Evolutionary conservation across 2,113 vertebrate species (phyloP).

Genomic region (Benitochromis conjunctus): DNA sequence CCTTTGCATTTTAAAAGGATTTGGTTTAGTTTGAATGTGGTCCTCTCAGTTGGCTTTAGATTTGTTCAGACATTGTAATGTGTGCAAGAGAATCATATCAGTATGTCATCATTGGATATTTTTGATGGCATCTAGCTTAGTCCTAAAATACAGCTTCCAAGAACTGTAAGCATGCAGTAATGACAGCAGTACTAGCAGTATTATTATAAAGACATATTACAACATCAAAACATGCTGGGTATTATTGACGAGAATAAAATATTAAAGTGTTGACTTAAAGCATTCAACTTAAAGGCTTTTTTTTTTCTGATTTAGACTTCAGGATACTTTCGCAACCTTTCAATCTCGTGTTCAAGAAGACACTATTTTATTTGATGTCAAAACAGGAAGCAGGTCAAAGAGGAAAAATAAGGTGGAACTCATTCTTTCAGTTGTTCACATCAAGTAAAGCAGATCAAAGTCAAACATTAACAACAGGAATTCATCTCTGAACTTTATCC

Average conservation of each 20-base stretch:
- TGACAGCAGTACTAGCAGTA: background rate
- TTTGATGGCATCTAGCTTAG: background rate
- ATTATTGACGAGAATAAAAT: background rate
- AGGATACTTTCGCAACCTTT: slow-evolving; percentile 9
- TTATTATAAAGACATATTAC: background rate
- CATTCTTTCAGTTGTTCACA: slow-evolving; percentile 53
- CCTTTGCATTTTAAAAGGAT: background rate
- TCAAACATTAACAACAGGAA: slow-evolving; percentile 53
- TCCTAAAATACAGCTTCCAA: background rate
- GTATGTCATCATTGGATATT: background rate
- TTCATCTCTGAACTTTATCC: slow-evolving; percentile 35
- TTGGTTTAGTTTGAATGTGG: too few species aligned
- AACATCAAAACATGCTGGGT: background rate
- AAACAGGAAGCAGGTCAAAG: slow-evolving; percentile 33
- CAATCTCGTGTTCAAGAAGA: slow-evolving; percentile 16
- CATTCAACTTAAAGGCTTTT: background rate
- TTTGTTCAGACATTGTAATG: background rate
- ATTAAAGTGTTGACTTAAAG: background rate
- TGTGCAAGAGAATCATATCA: background rate
- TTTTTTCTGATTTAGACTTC: slow-evolving; percentile 11
- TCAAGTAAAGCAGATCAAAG: slow-evolving; percentile 70
- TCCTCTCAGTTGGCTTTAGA: background rate
- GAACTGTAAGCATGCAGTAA: background rate
- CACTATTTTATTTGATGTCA: slow-evolving; percentile 28
- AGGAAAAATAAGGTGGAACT: slow-evolving; percentile 4